phyloP scores from a whole-genome alignment of 2,888 invertebrate species.

The Melinaea menophilus region DNA sequence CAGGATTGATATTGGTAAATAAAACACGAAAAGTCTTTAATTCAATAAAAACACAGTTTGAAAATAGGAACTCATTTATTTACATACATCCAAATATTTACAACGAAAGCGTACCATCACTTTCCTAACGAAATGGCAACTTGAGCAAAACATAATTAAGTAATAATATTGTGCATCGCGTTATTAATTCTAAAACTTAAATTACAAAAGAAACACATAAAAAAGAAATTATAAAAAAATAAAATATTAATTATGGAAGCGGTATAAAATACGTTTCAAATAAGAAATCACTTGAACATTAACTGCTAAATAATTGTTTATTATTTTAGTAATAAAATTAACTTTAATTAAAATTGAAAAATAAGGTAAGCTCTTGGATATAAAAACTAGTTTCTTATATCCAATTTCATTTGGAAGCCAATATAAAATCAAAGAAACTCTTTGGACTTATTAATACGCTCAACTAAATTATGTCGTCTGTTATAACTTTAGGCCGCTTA shows the following conservation, averaged over 20 bases:
- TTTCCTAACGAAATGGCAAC: constrained; percentile 64
- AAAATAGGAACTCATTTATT: constrained; percentile 77
- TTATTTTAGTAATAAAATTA: no score
- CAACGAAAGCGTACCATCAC: constrained; percentile 47
- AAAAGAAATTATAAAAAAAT: constrained; percentile 21
- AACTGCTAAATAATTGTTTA: background rate
- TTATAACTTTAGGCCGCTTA: constrained; percentile 14
- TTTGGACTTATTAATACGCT: constrained; percentile 40
- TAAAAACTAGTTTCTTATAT: no score
- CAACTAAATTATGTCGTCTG: constrained; percentile 18
- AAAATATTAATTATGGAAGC: constrained; percentile 16
- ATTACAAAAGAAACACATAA: constrained; percentile 23
- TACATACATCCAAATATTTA: constrained; percentile 65
- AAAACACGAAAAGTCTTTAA: background rate
- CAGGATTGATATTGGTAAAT: no score
- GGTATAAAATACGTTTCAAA: background rate
- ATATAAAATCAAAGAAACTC: constrained; percentile 33
- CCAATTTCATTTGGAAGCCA: constrained; percentile 18
- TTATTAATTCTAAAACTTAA: constrained; percentile 31
- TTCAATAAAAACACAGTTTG: constrained; percentile 51
- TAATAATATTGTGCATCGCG: constrained; percentile 44
- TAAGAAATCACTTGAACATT: background rate
- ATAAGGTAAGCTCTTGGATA: no score
- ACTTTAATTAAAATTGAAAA: no score
- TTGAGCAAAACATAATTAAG: constrained; percentile 65